Base-by-base conservation (phyloP, 2,113 vertebrate genomes). In the Balaenoptera acutorostrata region DNA sequence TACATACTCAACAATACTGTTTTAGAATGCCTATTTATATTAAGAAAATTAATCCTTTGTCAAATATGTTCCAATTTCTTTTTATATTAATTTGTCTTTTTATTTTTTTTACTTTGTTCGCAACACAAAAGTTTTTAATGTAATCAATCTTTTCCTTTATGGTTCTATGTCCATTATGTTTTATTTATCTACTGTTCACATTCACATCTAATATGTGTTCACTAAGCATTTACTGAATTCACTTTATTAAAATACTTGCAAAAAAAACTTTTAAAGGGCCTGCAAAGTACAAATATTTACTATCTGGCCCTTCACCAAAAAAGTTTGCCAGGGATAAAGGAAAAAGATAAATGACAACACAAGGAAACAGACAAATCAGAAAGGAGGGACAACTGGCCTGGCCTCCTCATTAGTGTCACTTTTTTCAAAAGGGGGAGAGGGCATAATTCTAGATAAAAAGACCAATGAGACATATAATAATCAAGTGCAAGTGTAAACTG, bases 51-150 rank as follows among this genome's bases (percentile, higher is more conserved):
- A 64, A 92, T 94, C 69, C 31, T 72, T 63, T 92, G 63, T 72
- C 69, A 75, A 11, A 33, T 52, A 52, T 87, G 23, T 86, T 74
- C 95, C 2, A 83, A 90, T 88, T 85, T 88, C 55, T 74, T 93
- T 72, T n/a, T 27, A 46, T 23, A 78, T 15, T 15, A 83, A 72
- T 87, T 78, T 90, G 23, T 64, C n/a, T 66, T 82, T 71, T 69
- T 81, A 77, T 71, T 86, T 33, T 31, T 84, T 77, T 95, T 94
- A 89, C 59, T 89, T 81, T 80, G 88, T 74, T 93, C 63, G 39
- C 36, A 68, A 20, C 55, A 66, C 5, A 49, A 39, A 95, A 78
- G 6, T 90, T 95, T 90, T 90, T 39, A 90, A 64, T 49, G 33
- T 44, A 64, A 63, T 78, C n/a, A 25, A 72, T 75, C 41, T 87